These are phyloP conservation scores for Antidorcas marsupialis DNA, from an alignment of 2,113 vertebrate genomes.

Conservation along the genomic window DNA sequence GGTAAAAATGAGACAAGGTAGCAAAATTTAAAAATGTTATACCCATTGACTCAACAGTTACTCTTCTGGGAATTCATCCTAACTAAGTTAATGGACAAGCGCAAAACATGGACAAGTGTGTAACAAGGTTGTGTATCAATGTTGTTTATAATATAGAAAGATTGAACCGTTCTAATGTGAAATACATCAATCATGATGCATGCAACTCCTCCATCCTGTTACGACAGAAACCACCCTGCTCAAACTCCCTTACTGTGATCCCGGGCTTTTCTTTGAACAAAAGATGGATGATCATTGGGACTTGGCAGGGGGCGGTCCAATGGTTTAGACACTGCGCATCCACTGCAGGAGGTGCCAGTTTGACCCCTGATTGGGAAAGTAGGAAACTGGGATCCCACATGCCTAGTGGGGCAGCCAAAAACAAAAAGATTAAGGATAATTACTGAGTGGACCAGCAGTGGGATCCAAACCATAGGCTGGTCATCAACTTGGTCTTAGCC, in stretches of 20 bases:
- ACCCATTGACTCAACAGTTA: not conserved
- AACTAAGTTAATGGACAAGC: not conserved
- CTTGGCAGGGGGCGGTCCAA: not conserved
- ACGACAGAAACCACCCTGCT: not conserved
- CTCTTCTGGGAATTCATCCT: not conserved
- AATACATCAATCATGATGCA: not conserved
- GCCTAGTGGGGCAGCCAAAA: not conserved
- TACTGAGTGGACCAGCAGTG: not conserved
- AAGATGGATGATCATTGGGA: not conserved
- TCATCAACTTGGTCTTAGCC: not conserved
- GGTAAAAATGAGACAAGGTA: not conserved
- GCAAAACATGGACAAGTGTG: not conserved
- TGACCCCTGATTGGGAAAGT: not conserved
- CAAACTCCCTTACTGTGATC: not conserved
- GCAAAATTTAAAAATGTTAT: constrained; percentile 9
- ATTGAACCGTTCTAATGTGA: not conserved
- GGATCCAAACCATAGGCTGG: not conserved
- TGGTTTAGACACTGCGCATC: not conserved
- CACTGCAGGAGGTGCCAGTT: not conserved
- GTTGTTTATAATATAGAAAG: not conserved
- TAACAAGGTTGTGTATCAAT: not conserved
- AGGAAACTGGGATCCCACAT: not conserved
- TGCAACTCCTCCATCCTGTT: not conserved
- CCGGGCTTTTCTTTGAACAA: not conserved
- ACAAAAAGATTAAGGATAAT: not conserved